Percentiles rank a stretch among this genome's conserved stretches.
phyloP scores from a whole-genome alignment of 2,888 invertebrate genomes.

The Thysanoteuthis rhombus region DNA sequence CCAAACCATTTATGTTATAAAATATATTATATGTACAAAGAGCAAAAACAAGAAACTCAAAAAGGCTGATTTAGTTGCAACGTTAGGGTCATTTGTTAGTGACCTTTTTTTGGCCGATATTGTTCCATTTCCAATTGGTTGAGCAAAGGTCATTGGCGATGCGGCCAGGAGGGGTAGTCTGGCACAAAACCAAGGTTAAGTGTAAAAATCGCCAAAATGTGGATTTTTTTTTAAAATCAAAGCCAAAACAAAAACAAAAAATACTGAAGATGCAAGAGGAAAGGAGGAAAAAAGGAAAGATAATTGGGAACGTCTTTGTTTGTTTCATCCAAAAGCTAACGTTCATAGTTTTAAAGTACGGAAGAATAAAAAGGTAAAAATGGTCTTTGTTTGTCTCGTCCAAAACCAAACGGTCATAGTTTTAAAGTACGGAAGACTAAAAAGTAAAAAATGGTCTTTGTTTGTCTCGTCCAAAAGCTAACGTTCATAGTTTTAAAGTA shows the following conservation, averaged over 20 bases:
- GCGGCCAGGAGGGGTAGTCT: not conserved
- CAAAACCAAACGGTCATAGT: too few relatives aligned
- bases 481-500: too few relatives aligned
- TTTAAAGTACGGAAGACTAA: too few relatives aligned
- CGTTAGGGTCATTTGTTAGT: not conserved
- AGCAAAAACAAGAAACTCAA: not conserved
- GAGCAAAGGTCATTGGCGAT: not conserved
- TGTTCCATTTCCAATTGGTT: not conserved
- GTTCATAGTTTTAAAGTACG: too few relatives aligned
- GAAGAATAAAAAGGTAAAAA: too few relatives aligned
- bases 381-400: too few relatives aligned
- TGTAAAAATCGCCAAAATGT: not conserved
- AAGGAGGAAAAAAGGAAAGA: not conserved
- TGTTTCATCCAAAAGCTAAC: too few relatives aligned
- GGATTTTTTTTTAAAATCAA: not conserved
- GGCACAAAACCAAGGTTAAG: too few relatives aligned
- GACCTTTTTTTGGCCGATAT: not conserved
- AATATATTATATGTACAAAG: not conserved
- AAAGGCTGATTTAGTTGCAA: not conserved
- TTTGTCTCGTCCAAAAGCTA: too few relatives aligned
- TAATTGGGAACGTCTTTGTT: too few relatives aligned
- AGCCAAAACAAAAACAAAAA: too few relatives aligned
- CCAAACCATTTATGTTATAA: not conserved
- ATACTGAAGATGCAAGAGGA: not conserved
- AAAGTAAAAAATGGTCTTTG: too few relatives aligned